phyloP scores from a whole-genome alignment of 2,888 invertebrate genomes.

The Philhelius pedissequus region DNA sequence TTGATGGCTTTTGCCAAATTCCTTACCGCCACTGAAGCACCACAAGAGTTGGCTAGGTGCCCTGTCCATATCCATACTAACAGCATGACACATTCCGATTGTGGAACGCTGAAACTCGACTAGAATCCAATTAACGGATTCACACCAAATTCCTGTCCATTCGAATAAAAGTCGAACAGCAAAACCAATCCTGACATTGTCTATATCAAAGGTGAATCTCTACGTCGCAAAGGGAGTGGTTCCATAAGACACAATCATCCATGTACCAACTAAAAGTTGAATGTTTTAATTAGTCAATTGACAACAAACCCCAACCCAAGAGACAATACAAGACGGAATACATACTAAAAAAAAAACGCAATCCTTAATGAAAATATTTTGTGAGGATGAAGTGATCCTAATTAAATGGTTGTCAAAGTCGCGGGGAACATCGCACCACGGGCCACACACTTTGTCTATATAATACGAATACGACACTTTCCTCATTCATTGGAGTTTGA shows the following conservation, averaged over 20 bases:
- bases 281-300: conserved; percentile 65
- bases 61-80: too few relatives aligned
- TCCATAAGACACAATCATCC: neutral
- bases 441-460: conserved; percentile 61
- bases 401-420: conserved; percentile 66
- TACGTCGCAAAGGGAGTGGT: conserved; percentile 24
- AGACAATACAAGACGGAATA: neutral
- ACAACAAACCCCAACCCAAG: conserved; percentile 13
- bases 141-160: conserved; percentile 54
- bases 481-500: conserved; percentile 68
- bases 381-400: conserved; percentile 64
- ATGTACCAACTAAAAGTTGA: conserved; percentile 19
- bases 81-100: conserved; percentile 26
- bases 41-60: conserved; percentile 24
- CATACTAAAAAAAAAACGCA: neutral
- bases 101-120: conserved; percentile 46
- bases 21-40: conserved; percentile 63
- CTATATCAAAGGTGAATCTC: conserved; percentile 61
- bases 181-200: conserved; percentile 6
- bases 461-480: conserved; percentile 29
- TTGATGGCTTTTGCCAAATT: conserved; percentile 53
- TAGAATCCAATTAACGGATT: conserved; percentile 68
- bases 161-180: neutral
- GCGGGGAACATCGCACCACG: conserved; percentile 30
- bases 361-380: conserved; percentile 65